These are phyloP conservation scores for Mormyrus proboscirostris DNA, from an alignment of 2,797 vertebrate species.

Conservation along the genomic window DNA sequence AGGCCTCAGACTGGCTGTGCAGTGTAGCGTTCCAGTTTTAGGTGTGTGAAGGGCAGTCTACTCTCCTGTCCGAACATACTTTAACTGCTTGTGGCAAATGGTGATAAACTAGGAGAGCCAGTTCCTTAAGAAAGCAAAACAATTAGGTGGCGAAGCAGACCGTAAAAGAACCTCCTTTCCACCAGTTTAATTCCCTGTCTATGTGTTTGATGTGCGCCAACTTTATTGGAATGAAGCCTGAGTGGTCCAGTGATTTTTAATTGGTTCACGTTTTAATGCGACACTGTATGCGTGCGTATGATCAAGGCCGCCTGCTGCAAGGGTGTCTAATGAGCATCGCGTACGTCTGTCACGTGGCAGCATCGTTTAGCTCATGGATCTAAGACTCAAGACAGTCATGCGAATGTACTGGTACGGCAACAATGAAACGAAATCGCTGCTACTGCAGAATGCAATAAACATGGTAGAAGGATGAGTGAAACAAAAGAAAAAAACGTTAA, in stretches of 20 bases:
- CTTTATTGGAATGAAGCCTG: slow-evolving; percentile 4
- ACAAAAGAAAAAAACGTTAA: not conserved
- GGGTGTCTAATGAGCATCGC: not conserved
- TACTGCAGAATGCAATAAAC: not conserved
- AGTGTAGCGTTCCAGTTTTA: not conserved
- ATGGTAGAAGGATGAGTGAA: not conserved
- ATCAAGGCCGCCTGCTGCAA: not conserved
- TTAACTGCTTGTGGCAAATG: not conserved
- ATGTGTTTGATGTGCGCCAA: slow-evolving; percentile 23
- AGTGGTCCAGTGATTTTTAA: slow-evolving; percentile 33
- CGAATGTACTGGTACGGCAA: not conserved
- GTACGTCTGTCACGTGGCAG: not conserved
- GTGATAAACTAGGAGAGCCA: not conserved
- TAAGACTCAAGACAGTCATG: not conserved
- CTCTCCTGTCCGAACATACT: slow-evolving; percentile 8
- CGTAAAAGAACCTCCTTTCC: slow-evolving; percentile 23
- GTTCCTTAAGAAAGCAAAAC: slow-evolving; percentile 21
- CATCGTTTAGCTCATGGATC: not conserved
- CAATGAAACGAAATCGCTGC: not conserved
- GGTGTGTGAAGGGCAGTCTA: slow-evolving; percentile 23
- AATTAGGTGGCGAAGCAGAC: slow-evolving; percentile 31
- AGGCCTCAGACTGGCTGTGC: not conserved
- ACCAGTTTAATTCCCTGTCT: slow-evolving; percentile 25
- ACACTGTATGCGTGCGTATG: not conserved
- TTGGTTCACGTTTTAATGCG: slow-evolving; percentile 40